A percentile compares a stretch with the other conserved stretches of the same genome.
Evolutionary conservation across 2,888 invertebrate genomes (phyloP).

Genomic region (Meta bourneti): DNA sequence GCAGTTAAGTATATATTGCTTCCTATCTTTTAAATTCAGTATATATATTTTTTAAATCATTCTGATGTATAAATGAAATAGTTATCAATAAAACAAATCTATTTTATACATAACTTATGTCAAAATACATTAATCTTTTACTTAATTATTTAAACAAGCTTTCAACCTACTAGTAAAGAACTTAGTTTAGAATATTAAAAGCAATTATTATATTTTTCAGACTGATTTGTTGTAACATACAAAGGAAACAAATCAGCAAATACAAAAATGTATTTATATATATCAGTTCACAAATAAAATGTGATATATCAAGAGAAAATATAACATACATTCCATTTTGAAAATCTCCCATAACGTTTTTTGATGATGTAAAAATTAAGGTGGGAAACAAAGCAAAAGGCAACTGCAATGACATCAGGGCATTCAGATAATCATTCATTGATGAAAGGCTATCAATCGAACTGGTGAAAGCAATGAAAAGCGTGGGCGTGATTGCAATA

Average conservation of each 20-base stretch:
- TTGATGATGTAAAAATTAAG: slow-evolving; percentile 90
- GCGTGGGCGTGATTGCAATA: slow-evolving; percentile 89
- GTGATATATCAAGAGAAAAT: background rate
- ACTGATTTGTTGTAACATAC: too few species aligned
- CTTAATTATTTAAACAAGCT: too few species aligned
- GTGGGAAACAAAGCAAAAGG: slow-evolving; percentile 93
- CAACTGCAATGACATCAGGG: slow-evolving; percentile 91
- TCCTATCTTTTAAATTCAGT: background rate
- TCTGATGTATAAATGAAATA: too few species aligned
- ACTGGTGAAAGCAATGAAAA: slow-evolving; percentile 80
- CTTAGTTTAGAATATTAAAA: too few species aligned
- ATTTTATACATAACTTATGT: too few species aligned
- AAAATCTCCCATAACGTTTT: slow-evolving; percentile 91
- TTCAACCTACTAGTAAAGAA: too few species aligned
- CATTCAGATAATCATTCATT: slow-evolving; percentile 93
- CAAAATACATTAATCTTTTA: too few species aligned
- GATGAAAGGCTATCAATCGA: slow-evolving; percentile 86
- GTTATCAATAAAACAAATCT: too few species aligned
- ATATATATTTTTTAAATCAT: background rate
- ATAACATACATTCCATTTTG: slow-evolving; percentile 87
- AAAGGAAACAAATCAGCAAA: background rate
- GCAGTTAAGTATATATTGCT: too few species aligned
- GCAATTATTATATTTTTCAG: too few species aligned
- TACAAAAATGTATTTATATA: background rate
- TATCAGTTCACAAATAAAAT: background rate